Evolutionary conservation across 2,888 invertebrate species (phyloP), one percentile per base, ranked within the genome.

Genomic region (Drosophila histrio): DNA sequence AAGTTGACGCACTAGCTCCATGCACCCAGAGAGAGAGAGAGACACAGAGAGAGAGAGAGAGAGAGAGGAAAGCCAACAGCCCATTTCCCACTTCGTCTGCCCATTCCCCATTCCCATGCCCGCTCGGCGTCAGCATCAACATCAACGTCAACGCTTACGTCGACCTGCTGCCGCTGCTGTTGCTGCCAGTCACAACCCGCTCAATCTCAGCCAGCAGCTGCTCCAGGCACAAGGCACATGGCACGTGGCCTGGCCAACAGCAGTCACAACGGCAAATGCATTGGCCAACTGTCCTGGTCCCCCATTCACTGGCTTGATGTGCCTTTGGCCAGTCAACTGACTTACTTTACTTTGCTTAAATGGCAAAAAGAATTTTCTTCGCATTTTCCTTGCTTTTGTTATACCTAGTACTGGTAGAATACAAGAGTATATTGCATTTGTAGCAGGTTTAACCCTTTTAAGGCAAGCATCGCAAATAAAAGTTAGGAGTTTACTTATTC

Each of bases 241-340:
- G 11, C 11, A 19, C 22, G 13, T 44, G 28, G 44, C 11, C 28
- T 28, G 44, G 17, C 44, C 44, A 39, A 41, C 38, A 39, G 32
- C 50, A 34, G 15, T 34, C 38, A 26, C 38, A 39, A 34, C 30
- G 30, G 52, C 26, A 53, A 53, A 30, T 43, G 54, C 43, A 57
- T 21, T 69, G 69, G 50, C 41, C 69, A 62, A 49, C 53, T 44
- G 56, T 26, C 24, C 38, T 46, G 39, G 34, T 17, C 44, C 41
- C 21, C 57, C 47, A 38, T 60, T 57, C 63, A 46, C 22, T 26
- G 19, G 19, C 26, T 38, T 62, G 39, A 50, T 74, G 64, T 57
- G 69, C 78, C 72, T 64, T 82, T 75, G 86, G 79, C 62, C 83
- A 76, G 72, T 79, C 69, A 38, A 72, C 85, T 81, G 65, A 80